Percentiles rank a stretch among this genome's conserved stretches.
Conservation (phyloP, 2,113 vertebrate species). For the Hydrochoerus hydrochaeris region DNA sequence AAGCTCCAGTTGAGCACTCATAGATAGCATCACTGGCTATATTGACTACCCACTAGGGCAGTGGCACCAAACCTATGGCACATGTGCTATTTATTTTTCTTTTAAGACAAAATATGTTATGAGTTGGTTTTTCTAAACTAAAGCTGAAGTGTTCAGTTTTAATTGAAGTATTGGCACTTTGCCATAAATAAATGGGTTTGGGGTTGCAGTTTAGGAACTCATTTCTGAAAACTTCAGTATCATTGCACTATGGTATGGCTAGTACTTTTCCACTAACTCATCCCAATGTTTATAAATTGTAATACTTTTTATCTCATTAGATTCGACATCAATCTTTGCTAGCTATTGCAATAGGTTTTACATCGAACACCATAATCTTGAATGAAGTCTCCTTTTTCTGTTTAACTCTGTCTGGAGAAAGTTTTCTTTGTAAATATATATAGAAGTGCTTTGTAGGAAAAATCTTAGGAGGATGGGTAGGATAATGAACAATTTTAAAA, state of each 20-base stretch:
- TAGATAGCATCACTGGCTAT: no score
- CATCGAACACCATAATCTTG: neutral
- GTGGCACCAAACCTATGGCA: neutral
- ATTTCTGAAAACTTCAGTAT: neutral
- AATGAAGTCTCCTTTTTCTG: neutral
- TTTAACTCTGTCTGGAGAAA: neutral
- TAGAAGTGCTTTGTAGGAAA: neutral
- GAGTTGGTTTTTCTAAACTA: neutral
- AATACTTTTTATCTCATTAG: neutral
- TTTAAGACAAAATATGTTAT: neutral
- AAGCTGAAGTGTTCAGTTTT: neutral
- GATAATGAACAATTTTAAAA: neutral
- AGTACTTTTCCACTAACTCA: neutral
- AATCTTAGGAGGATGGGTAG: neutral
- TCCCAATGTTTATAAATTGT: neutral
- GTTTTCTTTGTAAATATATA: neutral
- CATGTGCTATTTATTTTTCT: neutral
- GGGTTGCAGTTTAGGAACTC: neutral
- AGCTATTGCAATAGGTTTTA: neutral
- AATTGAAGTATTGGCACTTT: neutral
- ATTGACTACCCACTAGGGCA: neutral
- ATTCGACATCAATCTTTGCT: neutral
- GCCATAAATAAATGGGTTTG: neutral
- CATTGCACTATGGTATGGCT: neutral
- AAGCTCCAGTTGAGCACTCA: neutral